Evolutionary conservation across 2,797 vertebrate genomes (phyloP).

Genomic region (Gymnoscopelus microlampas): DNA sequence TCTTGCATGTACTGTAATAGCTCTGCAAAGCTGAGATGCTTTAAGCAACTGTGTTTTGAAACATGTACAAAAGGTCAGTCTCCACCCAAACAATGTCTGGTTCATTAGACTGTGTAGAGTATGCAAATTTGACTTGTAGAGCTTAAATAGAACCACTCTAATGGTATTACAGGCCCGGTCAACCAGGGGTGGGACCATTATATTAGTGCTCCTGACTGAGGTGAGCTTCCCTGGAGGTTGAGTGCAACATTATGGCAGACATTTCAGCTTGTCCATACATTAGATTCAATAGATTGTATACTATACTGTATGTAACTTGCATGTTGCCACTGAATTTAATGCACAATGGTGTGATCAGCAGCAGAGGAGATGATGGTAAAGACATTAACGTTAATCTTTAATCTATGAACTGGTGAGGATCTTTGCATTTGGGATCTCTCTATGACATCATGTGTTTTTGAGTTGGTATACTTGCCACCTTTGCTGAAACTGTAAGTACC

Average conservation of each 20-base stretch:
- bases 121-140: slow-evolving; percentile 7
- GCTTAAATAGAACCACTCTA: slow-evolving; percentile 41
- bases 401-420: slow-evolving; percentile 59
- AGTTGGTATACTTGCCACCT: slow-evolving; percentile 6
- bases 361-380: too few relatives aligned
- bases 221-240: slow-evolving; percentile 57
- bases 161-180: slow-evolving; percentile 41
- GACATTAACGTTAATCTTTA: slow-evolving; percentile 19
- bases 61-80: slow-evolving; percentile 17
- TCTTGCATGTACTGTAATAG: neutral
- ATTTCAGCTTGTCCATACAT: too few relatives aligned
- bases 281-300: too few relatives aligned
- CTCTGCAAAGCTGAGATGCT: neutral
- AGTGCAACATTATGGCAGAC: slow-evolving; percentile 20
- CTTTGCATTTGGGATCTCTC: slow-evolving; percentile 24
- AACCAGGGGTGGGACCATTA: slow-evolving; percentile 30
- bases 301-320: too few relatives aligned
- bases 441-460: slow-evolving; percentile 22
- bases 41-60: slow-evolving; percentile 9
- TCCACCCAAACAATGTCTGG: slow-evolving; percentile 20
- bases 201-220: too few relatives aligned
- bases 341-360: too few relatives aligned
- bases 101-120: slow-evolving; percentile 35
- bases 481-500: slow-evolving; percentile 73
- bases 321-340: too few relatives aligned